These are phyloP conservation scores for Diorhabda carinulata DNA, from an alignment of 1,140 invertebrate species.

Conservation along the genomic window DNA sequence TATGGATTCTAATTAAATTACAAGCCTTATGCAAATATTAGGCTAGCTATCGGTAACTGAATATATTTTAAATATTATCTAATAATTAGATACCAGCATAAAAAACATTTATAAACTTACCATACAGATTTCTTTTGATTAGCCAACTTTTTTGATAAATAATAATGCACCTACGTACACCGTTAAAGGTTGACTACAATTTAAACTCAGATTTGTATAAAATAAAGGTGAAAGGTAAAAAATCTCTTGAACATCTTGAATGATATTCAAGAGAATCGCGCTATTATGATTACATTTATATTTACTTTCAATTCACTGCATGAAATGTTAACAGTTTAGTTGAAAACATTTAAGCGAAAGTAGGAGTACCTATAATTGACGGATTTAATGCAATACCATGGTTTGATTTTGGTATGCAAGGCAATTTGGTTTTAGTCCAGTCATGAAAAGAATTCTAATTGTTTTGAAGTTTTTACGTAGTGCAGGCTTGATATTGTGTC, in stretches of 20 bases:
- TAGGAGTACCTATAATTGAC: neutral
- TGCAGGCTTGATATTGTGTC: too few species aligned
- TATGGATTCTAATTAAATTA: too few species aligned
- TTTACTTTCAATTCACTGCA: neutral
- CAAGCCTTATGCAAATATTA: too few species aligned
- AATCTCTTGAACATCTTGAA: neutral
- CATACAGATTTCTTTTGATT: too few species aligned
- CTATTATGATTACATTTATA: neutral
- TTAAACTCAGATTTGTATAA: neutral
- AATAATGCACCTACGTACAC: neutral
- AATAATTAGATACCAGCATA: too few species aligned
- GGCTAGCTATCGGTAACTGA: too few species aligned
- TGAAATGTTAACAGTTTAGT: neutral
- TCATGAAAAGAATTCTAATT: too few species aligned
- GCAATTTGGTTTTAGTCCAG: neutral
- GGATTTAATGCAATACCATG: conserved; percentile 6
- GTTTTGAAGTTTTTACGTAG: too few species aligned
- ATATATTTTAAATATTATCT: too few species aligned
- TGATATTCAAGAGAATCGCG: neutral
- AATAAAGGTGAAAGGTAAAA: conserved; percentile 24
- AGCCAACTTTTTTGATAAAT: too few species aligned
- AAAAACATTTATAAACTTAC: too few species aligned
- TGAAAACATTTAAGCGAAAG: neutral
- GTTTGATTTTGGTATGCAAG: neutral
- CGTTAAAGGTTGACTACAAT: neutral